Base-by-base conservation (phyloP, 2,113 vertebrate species). In the Piprites chloris region DNA sequence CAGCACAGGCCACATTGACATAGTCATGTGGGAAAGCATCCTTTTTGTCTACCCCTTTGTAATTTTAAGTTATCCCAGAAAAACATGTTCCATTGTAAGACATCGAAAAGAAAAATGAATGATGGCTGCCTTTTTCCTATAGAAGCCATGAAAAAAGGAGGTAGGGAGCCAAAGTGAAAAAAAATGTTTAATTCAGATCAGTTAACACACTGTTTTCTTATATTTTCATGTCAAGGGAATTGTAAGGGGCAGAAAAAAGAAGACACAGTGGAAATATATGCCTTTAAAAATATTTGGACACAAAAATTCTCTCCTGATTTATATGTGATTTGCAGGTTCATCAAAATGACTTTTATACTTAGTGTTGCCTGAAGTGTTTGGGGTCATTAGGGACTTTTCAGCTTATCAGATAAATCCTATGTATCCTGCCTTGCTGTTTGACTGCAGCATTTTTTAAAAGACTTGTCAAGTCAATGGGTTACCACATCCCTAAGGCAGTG, bases 391-490 rank as follows among this genome's bases (percentile, higher is more conserved):
- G 79, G 80, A 95, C 65, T 86, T 90, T 79, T 8, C 61, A 80
- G 83, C 56, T 93, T 76, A 68, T 84, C 96, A 85, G 93, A 87
- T 97, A 96, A 95, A 47, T 87, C 92, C 93, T 69, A 20, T 68
- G 59, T 93, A 95, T 89, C 61, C 75, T 93, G 90, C 94, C 80
- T 90, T 86, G 94, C 91, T 95, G 53, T 95, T 89, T 82, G 85
- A 96, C 95, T 95, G 37, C 6, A 82, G 85, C 91, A 95, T 90
- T 96, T 96, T 93, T 91, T 86, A 91, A 96, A 95, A 98, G 93
- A 95, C 96, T 96, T 96, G 94, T 96, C 74, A 85, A 96, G 94
- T 89, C 96, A 96, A 90, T 87, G 90, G 83, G 94, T 97, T 97
- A 97, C 91, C 90, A 91, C 85, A 69, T 97, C 97, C 89, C 94